These are phyloP conservation scores for human DNA, from an alignment of 2,113 vertebrate genomes.

Conservation along the genomic window GRCh38 chr9:7269501-7270000, in stretches of 20 bases:
- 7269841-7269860: conserved; percentile 60
- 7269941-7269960: conserved; percentile 33
- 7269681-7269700: background rate
- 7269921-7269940: background rate
- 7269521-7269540: background rate
- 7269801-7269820: conserved; percentile 73
- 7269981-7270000: conserved; percentile 57
- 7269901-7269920: background rate
- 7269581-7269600: background rate
- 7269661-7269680: background rate
- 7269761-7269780: conserved; percentile 72
- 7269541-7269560: background rate
- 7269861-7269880: conserved; percentile 39
- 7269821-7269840: conserved; percentile 72
- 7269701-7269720: background rate
- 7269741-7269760: background rate
- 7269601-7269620: background rate
- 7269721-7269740: background rate
- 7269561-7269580: background rate
- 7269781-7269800: conserved; percentile 76
- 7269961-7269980: conserved; percentile 63
- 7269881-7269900: background rate
- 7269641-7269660: background rate
- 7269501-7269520: background rate
- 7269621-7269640: background rate